Conservation (phyloP, 2,888 invertebrate genomes). For the Rhodophaea formosa region DNA sequence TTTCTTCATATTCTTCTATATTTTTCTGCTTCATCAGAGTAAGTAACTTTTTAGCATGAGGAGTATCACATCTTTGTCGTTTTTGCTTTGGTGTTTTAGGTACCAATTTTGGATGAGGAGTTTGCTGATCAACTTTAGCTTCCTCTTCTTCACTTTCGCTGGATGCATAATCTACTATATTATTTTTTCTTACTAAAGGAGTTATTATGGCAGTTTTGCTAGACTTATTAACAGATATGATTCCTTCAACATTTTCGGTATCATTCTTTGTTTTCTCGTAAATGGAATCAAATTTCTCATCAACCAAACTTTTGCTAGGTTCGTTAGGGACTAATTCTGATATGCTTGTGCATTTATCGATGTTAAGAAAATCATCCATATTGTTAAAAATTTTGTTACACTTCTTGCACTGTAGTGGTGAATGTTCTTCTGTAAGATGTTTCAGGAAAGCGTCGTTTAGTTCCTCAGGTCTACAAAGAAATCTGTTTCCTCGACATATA, state of each 20-base stretch:
- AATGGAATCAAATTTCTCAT: conserved; percentile 63
- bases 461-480: conserved; percentile 54
- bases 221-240: conserved; percentile 53
- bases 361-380: conserved; percentile 62
- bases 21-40: conserved; percentile 53
- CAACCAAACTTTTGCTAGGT: conserved; percentile 34
- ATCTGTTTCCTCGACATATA: conserved; percentile 61
- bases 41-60: conserved; percentile 62
- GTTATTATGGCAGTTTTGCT: conserved; percentile 69
- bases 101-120: conserved; percentile 47
- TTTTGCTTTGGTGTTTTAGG: conserved; percentile 59
- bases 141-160: conserved; percentile 58
- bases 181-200: conserved; percentile 57
- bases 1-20: conserved; percentile 54
- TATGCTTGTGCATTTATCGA: conserved; percentile 64
- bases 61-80: conserved; percentile 56
- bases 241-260: conserved; percentile 54
- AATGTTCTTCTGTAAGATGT: conserved; percentile 59
- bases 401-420: conserved; percentile 65
- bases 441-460: conserved; percentile 53
- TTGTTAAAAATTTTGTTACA: conserved; percentile 56
- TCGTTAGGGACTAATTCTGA: conserved; percentile 55
- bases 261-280: conserved; percentile 52
- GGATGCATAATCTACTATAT: conserved; percentile 68
- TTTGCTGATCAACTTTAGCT: conserved; percentile 35